Evolutionary conservation across 1,140 invertebrate species (phyloP), one percentile per base, ranked within the genome.

Genomic region (Yoshiicerus persimilis): DNA sequence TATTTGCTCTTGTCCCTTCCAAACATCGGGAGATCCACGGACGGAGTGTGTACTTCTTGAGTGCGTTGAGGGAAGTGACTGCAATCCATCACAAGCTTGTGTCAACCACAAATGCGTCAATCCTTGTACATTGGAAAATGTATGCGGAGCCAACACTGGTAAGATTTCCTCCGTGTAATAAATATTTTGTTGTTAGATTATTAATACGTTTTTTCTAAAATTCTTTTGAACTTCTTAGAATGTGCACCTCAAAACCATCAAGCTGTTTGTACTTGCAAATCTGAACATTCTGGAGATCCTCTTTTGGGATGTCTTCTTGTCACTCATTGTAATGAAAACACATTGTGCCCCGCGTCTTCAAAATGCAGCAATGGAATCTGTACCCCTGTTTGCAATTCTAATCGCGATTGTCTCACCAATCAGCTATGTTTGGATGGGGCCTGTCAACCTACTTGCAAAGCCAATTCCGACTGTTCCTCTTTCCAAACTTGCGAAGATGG

Each of bases 351-450:
- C 9, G 94, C 96, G 8, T 96, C 96, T 41, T 96, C 96, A 10
- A 95, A 95, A 90, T 98, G 97, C 91, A 94, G 95, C 34, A 95
- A 95, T 86, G 96, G 96, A 62, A 94, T 98, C 87, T 98, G 97
- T 90, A 95, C 94, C 56, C 94, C 95, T 1, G 90, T 96, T 8
- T 98, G 96, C 91, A 94, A 94, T 89, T 96, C 94, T 90, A 94
- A 95, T 9, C 94, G 96, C 88, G 96, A 97, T 89, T 97, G 96
- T 91, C 95, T 97, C 62, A 93, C 94, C 27, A 95, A 96, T 89
- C 96, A 97, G 92, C 91, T 97, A 13, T 97, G 96, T 91, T 95
- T 97, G 86, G 95, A 96, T 92, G 95, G 94, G 10, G 94, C 96
- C 13, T 97, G 96, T 91, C 95, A 96, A 91, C 94, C 96, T n/a